Evolutionary conservation across 2,797 vertebrate genomes (phyloP).

Genomic region (Hydrolagus colliei): DNA sequence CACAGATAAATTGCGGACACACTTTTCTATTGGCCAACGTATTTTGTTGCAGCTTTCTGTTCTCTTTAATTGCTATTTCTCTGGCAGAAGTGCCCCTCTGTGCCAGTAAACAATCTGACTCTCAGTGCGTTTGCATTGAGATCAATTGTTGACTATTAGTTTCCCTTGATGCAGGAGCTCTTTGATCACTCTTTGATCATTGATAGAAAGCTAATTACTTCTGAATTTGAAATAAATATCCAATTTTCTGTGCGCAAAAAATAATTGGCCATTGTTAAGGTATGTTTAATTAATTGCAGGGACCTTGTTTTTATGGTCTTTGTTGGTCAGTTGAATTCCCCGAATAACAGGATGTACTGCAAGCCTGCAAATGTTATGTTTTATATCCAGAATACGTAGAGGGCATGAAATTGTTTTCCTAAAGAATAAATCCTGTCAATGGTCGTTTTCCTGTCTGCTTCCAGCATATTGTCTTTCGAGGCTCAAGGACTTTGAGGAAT

Average conservation of each 20-base stretch:
- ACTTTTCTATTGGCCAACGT: no score
- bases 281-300: conserved; percentile 18
- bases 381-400: neutral
- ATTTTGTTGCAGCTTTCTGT: neutral
- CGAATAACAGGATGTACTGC: conserved; percentile 10
- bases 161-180: conserved; percentile 34
- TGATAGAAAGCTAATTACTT: conserved; percentile 6
- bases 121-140: neutral
- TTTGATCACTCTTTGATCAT: conserved; percentile 35
- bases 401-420: neutral
- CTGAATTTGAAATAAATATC: conserved; percentile 14
- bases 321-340: conserved; percentile 10
- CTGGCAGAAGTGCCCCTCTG: neutral
- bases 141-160: conserved; percentile 36
- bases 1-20: no score
- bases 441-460: neutral
- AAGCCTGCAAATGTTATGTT: neutral
- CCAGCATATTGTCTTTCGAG: neutral
- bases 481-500: neutral
- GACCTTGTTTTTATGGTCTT: conserved; percentile 22
- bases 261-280: conserved; percentile 18
- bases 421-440: neutral
- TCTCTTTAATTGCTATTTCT: neutral
- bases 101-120: neutral
- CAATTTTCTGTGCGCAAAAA: conserved; percentile 23